phyloP scores from a whole-genome alignment of 1,140 invertebrate species.

The Drosophila trapezifrons region DNA sequence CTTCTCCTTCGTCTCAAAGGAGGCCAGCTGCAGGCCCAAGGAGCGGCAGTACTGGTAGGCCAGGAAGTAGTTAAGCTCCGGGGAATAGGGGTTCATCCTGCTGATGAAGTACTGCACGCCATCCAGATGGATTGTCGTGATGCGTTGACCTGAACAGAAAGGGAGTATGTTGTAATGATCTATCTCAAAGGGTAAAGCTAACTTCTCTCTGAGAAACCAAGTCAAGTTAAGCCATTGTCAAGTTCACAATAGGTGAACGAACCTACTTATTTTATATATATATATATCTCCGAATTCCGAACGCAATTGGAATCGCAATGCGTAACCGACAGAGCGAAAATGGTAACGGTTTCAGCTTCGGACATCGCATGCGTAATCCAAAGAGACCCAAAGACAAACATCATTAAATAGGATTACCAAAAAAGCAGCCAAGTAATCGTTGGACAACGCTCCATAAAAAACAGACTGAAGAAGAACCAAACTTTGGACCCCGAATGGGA shows the following conservation, averaged over 20 bases:
- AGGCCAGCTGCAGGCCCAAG: conserved; percentile 92
- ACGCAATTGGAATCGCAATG: conserved; percentile 52
- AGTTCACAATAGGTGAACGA: conserved; percentile 41
- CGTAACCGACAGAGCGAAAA: conserved; percentile 53
- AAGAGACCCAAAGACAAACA: conserved; percentile 57
- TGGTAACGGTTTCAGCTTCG: conserved; percentile 58
- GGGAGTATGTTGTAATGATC: not conserved
- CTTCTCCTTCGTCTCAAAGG: conserved; percentile 94
- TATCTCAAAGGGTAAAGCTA: too few species aligned
- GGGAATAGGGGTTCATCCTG: conserved; percentile 94
- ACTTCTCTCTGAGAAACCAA: not conserved
- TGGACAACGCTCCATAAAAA: conserved; percentile 56
- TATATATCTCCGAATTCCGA: conserved; percentile 32
- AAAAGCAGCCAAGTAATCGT: conserved; percentile 51
- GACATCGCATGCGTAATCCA: conserved; percentile 62
- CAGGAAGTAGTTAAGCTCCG: conserved; percentile 93
- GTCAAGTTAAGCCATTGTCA: not conserved
- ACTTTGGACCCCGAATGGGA: conserved; percentile 49
- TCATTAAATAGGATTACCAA: conserved; percentile 81
- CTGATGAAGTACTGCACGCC: conserved; percentile 95
- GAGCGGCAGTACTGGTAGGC: conserved; percentile 95
- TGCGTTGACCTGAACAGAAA: conserved; percentile 88
- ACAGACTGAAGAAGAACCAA: conserved; percentile 21
- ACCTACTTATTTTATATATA: conserved; percentile 18
- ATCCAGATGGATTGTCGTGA: conserved; percentile 93